phyloP scores from a whole-genome alignment of 2,113 vertebrate species.

The Stigmatopora nigra region DNA sequence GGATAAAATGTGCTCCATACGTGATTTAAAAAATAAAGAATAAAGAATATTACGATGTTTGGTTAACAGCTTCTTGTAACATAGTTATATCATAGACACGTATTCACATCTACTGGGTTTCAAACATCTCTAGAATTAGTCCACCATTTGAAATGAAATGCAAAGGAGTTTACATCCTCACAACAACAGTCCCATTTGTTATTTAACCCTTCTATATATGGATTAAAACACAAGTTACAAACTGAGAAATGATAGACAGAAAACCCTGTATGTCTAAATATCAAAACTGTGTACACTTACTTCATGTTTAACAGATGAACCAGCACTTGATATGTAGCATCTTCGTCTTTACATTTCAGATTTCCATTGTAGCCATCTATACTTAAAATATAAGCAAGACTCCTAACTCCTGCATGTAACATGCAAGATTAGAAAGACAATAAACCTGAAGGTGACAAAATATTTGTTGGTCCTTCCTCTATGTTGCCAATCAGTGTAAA shows the following conservation, averaged over 20 bases:
- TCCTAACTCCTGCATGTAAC: conserved; percentile 30
- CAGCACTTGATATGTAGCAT: conserved; percentile 5
- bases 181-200: conserved; percentile 17
- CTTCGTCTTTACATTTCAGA: conserved; percentile 7
- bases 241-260: background rate
- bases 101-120: conserved; percentile 22
- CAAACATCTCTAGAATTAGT: conserved; percentile 18
- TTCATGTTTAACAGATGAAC: background rate
- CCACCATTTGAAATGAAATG: conserved; percentile 29
- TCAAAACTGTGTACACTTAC: background rate
- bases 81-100: conserved; percentile 32
- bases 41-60: conserved; percentile 26
- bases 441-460: conserved; percentile 11
- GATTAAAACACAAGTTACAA: conserved; percentile 3
- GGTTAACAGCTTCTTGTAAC: conserved; percentile 35
- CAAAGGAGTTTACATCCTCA: conserved; percentile 7
- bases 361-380: conserved; percentile 12
- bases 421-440: conserved; percentile 27
- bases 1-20: conserved; percentile 23
- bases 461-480: background rate
- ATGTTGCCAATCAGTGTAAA: conserved; percentile 5
- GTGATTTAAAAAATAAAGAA: conserved; percentile 23
- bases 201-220: conserved; percentile 14
- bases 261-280: background rate
- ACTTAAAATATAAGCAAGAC: conserved; percentile 11